Evolutionary conservation across 2,797 vertebrate species (phyloP), one percentile per base, ranked within the genome.

Genomic region (Protonibea diacanthus): DNA sequence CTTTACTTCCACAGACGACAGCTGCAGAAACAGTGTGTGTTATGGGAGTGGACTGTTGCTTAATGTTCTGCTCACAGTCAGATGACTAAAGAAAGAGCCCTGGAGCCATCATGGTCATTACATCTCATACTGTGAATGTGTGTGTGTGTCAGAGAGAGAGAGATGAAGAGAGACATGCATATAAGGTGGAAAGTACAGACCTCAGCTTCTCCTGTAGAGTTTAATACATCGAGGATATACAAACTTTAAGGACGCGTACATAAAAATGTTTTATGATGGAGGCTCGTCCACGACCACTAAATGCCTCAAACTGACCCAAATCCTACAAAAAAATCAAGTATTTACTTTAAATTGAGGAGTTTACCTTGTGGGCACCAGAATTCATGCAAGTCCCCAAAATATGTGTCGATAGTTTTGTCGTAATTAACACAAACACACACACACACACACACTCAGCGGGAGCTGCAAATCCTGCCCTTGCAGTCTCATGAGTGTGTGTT

Each of bases 11-110:
- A 38, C 21, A 47, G 47, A 74, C 51, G 23, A 53, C 87, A 89
- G 85, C 85, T 89, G 87, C 69, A 87, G 79, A 64, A 76, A 75
- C 68, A 63, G 67, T 59, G 61, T 65, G 71, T 70, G 76, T 81
- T 66, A 67, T 75, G 63, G 78, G n/a, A 84, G 74, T 52, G 71
- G 71, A 82, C 79, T 71, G 76, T 87, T 90, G 85, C 89, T 80
- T 87, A 81, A 90, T 91, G 87, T 89, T 85, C 65, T 86, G 71
- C 65, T 86, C 83, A 75, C 80, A 79, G 83, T 86, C 83, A 84
- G 78, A 87, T 86, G 88, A 87, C 72, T 83, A 18, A 53, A 63
- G 64, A 68, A 86, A 73, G 8, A 66, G 64, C 66, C 73, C 69
- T 3, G 23, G 59, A 85, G 86, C 67, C 68, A 68, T 83, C 40